Conservation (phyloP, 2,888 invertebrate genomes). For the Salpingus planirostris region DNA sequence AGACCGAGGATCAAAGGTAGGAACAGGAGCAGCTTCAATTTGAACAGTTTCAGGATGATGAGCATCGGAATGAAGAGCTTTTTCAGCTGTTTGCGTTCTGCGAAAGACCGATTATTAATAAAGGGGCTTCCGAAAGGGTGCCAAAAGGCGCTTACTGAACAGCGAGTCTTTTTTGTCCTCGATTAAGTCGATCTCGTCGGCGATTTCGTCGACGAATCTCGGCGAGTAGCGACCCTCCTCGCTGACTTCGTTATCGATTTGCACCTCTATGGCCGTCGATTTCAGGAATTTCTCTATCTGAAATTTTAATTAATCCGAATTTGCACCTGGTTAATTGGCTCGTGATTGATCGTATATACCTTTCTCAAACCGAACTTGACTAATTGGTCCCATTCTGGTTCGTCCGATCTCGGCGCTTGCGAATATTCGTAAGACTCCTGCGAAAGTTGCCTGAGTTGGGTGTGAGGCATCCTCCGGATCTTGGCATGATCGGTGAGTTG, state of each 20-base stretch:
- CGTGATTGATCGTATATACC: conserved; percentile 34
- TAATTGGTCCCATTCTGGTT: conserved; percentile 73
- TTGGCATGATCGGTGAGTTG: conserved; percentile 61
- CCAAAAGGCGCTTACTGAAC: conserved; percentile 75
- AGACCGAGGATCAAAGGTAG: conserved; percentile 74
- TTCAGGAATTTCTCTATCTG: conserved; percentile 59
- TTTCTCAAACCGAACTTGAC: conserved; percentile 70
- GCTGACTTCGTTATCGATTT: conserved; percentile 66
- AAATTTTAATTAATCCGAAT: no score
- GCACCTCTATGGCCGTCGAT: conserved; percentile 67
- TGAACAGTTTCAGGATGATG: conserved; percentile 74
- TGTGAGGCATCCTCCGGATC: conserved; percentile 58
- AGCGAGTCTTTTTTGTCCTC: conserved; percentile 73
- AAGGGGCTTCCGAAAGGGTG: background rate
- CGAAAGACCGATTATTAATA: conserved; percentile 23
- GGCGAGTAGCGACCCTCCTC: conserved; percentile 67
- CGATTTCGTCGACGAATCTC: conserved; percentile 74
- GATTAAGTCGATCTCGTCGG: conserved; percentile 71
- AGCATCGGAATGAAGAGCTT: conserved; percentile 76
- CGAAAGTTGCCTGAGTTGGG: conserved; percentile 58
- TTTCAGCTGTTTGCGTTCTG: conserved; percentile 73
- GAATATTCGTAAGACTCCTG: conserved; percentile 67
- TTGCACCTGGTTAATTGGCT: background rate
- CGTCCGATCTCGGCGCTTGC: conserved; percentile 59
- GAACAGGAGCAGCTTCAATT: conserved; percentile 71